phyloP scores from a whole-genome alignment of 2,797 vertebrate genomes.

The Chelmon rostratus region DNA sequence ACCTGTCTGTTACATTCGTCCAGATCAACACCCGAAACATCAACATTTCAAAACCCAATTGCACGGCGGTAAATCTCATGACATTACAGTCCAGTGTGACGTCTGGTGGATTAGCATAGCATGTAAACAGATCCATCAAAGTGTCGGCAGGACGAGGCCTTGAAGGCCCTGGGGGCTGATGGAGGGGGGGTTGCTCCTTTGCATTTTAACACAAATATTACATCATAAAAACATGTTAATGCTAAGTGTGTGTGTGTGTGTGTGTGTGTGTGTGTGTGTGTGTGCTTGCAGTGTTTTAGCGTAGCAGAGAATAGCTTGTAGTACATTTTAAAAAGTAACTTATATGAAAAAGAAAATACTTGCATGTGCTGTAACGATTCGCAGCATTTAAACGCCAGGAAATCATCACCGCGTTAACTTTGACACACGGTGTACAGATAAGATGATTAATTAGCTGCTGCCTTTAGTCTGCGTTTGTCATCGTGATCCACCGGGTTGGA shows the following conservation, averaged over 20 bases:
- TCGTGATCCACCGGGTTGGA: too few species aligned
- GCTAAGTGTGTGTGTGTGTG: too few species aligned
- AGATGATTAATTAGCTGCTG: neutral
- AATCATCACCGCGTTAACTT: too few species aligned
- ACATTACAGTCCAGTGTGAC: neutral
- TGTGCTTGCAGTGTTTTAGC: neutral
- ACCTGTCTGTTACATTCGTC: neutral
- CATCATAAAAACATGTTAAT: neutral
- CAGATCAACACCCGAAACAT: neutral
- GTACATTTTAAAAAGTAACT: neutral
- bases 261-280: neutral
- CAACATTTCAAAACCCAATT: neutral
- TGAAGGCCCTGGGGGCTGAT: neutral
- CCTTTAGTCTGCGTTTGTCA: too few species aligned
- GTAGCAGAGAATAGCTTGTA: neutral
- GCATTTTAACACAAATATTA: neutral
- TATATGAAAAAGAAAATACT: too few species aligned
- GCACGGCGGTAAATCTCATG: neutral
- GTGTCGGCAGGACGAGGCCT: neutral
- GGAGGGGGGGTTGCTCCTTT: neutral
- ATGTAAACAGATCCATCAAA: constrained; percentile 5
- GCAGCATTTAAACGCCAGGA: too few species aligned
- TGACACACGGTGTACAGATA: neutral
- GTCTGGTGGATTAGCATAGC: neutral
- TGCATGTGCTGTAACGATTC: too few species aligned